Conservation (phyloP, 2,113 vertebrate species). For the Antechinus stuartii region DNA sequence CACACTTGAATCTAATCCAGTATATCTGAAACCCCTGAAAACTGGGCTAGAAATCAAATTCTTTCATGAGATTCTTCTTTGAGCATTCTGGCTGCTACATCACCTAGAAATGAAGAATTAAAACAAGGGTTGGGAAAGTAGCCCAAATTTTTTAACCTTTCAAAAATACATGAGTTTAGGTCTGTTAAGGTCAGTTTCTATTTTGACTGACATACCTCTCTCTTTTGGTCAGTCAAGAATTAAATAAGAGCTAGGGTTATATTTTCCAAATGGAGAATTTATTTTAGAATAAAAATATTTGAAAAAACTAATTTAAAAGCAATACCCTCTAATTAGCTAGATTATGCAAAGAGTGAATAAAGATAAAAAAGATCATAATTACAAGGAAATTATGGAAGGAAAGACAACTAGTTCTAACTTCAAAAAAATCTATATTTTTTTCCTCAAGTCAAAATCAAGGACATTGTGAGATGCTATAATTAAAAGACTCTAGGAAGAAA, state of each 20-base stretch:
- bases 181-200: slow-evolving; percentile 14
- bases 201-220: slow-evolving; percentile 27
- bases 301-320: slow-evolving; percentile 41
- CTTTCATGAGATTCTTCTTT: background rate
- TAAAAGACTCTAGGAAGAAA: background rate
- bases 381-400: background rate
- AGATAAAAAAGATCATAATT: slow-evolving; percentile 39
- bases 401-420: slow-evolving; percentile 12
- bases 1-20: slow-evolving; percentile 44
- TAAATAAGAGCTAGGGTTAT: slow-evolving; percentile 16
- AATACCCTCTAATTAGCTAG: background rate
- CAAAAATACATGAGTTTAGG: background rate
- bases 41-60: slow-evolving; percentile 33
- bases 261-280: slow-evolving; percentile 49
- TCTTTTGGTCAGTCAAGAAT: slow-evolving; percentile 31
- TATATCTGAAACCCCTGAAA: slow-evolving; percentile 29
- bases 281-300: slow-evolving; percentile 44
- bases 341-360: slow-evolving; percentile 7
- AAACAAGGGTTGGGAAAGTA: background rate
- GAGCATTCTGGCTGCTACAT: slow-evolving; percentile 14
- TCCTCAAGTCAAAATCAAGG: background rate
- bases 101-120: slow-evolving; percentile 27
- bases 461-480: background rate
- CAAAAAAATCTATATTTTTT: background rate
- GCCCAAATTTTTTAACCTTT: slow-evolving; percentile 34